phyloP scores from a whole-genome alignment of 1,140 invertebrate species.

The Aphelinus certus region DNA sequence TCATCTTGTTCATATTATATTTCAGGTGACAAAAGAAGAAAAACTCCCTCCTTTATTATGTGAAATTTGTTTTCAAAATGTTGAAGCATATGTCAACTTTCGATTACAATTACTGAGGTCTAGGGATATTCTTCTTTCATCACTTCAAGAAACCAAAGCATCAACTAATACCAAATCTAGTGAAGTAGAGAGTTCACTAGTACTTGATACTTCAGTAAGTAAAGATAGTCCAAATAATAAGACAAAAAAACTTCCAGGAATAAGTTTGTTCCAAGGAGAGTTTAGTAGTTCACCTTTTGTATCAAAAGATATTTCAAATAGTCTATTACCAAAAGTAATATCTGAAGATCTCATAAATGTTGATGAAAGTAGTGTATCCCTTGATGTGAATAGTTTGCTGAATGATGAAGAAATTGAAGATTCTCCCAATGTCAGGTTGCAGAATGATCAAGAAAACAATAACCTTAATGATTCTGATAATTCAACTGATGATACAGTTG shows the following conservation, averaged over 20 bases:
- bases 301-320: neutral
- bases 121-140: conserved; percentile 28
- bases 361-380: conserved; percentile 42
- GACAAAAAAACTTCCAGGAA: neutral
- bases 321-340: conserved; percentile 3
- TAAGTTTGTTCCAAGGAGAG: conserved; percentile 10
- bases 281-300: neutral
- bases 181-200: conserved; percentile 5
- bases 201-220: neutral
- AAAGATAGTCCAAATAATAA: conserved; percentile 7
- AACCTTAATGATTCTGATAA: conserved; percentile 39
- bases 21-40: conserved; percentile 38
- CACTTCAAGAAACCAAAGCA: neutral
- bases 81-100: conserved; percentile 42
- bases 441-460: conserved; percentile 46
- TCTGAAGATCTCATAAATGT: conserved; percentile 46
- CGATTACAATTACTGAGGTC: conserved; percentile 40
- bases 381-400: conserved; percentile 30
- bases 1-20: neutral
- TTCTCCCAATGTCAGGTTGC: conserved; percentile 16
- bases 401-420: conserved; percentile 37
- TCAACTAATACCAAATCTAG: neutral
- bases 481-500: conserved; percentile 25
- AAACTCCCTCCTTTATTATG: conserved; percentile 38
- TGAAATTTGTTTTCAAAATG: conserved; percentile 42